These are phyloP conservation scores for Pontoporia blainvillei DNA, from an alignment of 2,113 vertebrate species.

Conservation along the genomic window DNA sequence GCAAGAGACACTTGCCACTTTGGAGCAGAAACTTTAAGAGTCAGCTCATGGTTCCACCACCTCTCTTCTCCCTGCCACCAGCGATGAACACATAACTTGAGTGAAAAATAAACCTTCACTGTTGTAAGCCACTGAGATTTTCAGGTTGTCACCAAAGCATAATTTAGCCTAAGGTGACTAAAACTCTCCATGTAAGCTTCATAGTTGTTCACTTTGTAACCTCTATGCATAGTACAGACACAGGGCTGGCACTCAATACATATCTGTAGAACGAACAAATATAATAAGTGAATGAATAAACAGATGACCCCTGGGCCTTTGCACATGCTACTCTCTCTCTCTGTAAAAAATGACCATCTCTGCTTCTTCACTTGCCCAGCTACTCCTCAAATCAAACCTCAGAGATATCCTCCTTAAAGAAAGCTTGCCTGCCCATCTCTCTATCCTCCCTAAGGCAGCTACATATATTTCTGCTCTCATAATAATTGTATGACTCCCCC, in stretches of 20 bases:
- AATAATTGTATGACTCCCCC: not conserved
- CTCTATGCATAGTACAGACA: not conserved
- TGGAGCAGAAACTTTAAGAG: not conserved
- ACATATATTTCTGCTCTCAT: not conserved
- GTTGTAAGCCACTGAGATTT: not conserved
- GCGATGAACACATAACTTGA: not conserved
- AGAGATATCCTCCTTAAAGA: not conserved
- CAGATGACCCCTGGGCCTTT: not conserved
- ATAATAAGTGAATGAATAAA: not conserved
- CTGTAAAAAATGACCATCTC: not conserved
- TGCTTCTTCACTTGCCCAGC: not conserved
- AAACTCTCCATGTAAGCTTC: not conserved
- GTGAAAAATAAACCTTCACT: not conserved
- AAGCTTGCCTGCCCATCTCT: not conserved
- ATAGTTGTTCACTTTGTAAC: not conserved
- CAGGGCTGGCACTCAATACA: not conserved
- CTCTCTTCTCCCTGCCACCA: not conserved
- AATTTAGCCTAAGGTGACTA: not conserved
- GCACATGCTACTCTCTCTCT: not conserved
- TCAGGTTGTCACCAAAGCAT: not conserved
- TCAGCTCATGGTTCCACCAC: not conserved
- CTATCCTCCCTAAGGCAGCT: not conserved
- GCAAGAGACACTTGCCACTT: not conserved
- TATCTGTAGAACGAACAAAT: not conserved
- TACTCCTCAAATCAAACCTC: not conserved